Evolutionary conservation across 2,888 invertebrate species (phyloP).

Genomic region (Lordiphosa fenestrarum): DNA sequence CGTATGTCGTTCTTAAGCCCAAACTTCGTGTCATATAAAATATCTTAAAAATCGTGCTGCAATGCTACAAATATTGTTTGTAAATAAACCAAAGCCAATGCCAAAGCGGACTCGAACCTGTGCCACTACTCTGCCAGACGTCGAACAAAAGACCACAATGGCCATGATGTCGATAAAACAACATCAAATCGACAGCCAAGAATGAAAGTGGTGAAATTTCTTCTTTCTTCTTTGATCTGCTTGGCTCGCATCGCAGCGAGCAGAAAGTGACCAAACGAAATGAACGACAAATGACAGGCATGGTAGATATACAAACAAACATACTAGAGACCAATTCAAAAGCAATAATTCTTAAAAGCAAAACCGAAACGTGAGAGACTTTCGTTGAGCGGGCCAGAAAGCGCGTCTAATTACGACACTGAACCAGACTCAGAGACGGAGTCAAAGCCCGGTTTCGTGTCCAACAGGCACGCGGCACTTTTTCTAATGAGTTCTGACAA

Average conservation of each 20-base stretch:
- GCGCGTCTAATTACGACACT: constrained; percentile 51
- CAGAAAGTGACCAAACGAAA: constrained; percentile 39
- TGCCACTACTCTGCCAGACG: neutral
- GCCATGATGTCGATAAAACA: constrained; percentile 37
- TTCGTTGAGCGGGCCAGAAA: constrained; percentile 52
- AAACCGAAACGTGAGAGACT: constrained; percentile 56
- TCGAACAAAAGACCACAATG: constrained; percentile 14
- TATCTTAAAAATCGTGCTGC: constrained; percentile 55
- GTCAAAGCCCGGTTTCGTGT: constrained; percentile 9
- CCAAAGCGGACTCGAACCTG: constrained; percentile 39
- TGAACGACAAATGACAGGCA: constrained; percentile 54
- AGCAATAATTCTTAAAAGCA: constrained; percentile 50
- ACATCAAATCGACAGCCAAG: constrained; percentile 62
- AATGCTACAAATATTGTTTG: constrained; percentile 53
- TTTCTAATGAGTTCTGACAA: constrained; percentile 48
- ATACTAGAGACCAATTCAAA: constrained; percentile 42
- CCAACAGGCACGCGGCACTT: constrained; percentile 46
- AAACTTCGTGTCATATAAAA: constrained; percentile 51
- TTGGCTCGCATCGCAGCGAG: constrained; percentile 22
- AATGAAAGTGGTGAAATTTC: constrained; percentile 68
- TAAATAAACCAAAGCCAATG: constrained; percentile 47
- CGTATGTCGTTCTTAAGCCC: constrained; percentile 47
- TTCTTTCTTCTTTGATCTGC: constrained; percentile 29
- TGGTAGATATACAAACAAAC: constrained; percentile 8
- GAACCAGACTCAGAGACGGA: constrained; percentile 15